Conservation (phyloP, 2,888 invertebrate species). For the Meghimatium bilineatum region DNA sequence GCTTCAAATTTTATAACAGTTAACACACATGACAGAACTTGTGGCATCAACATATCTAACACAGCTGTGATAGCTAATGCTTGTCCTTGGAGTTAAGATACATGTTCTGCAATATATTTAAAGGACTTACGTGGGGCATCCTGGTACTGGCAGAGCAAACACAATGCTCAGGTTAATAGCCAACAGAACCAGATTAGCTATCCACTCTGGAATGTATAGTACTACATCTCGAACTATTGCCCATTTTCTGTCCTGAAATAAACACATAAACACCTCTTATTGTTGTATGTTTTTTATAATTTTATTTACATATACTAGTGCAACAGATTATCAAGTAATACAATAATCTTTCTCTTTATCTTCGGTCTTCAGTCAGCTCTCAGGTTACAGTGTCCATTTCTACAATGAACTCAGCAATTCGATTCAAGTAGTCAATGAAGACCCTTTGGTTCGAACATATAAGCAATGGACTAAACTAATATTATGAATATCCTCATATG, state of each 20-base stretch:
- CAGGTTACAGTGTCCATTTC: no score
- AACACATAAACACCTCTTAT: not conserved
- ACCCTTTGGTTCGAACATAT: no score
- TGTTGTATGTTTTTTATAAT: not conserved
- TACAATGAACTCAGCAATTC: no score
- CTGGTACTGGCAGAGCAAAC: conserved; percentile 85
- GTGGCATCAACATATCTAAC: no score
- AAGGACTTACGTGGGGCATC: conserved; percentile 87
- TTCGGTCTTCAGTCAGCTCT: no score
- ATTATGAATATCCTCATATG: no score
- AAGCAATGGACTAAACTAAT: no score
- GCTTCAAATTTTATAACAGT: no score
- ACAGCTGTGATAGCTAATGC: not conserved
- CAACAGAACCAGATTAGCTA: conserved; percentile 82
- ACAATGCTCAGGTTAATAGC: conserved; percentile 84
- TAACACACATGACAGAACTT: no score
- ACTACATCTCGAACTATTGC: conserved; percentile 73
- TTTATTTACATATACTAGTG: not conserved
- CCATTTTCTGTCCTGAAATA: conserved; percentile 64
- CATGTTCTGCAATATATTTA: not conserved
- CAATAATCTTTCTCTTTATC: no score
- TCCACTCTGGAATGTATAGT: conserved; percentile 83
- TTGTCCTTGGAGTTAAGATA: not conserved
- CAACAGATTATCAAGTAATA: no score
- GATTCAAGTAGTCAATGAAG: no score